A percentile compares a stretch with the other conserved stretches of the same genome.
phyloP scores from a whole-genome alignment of 2,888 invertebrate genomes.

The Acanthopleura granulata region DNA sequence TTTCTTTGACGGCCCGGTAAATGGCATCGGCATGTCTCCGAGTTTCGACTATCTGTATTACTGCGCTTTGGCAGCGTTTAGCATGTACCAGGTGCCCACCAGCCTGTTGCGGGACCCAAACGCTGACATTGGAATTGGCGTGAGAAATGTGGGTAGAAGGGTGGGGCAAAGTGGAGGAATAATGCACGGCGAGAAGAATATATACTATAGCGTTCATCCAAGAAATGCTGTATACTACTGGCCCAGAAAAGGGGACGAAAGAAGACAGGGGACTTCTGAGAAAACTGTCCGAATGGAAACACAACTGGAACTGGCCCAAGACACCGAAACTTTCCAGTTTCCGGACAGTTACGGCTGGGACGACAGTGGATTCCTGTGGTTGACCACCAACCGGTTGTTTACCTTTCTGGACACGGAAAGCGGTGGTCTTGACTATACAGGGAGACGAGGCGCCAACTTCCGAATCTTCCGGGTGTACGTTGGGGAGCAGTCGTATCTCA shows the following conservation, averaged over 20 bases:
- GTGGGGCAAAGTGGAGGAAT: constrained; percentile 33
- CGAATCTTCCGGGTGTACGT: no score
- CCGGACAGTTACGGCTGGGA: constrained; percentile 48
- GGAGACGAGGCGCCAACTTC: no score
- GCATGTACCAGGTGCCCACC: constrained; percentile 38
- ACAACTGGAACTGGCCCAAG: constrained; percentile 10
- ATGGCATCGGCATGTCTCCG: constrained; percentile 54
- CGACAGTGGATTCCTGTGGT: constrained; percentile 48
- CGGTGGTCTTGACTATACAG: no score
- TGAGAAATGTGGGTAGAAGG: constrained; percentile 44
- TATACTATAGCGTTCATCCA: constrained; percentile 39
- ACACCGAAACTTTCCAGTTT: constrained; percentile 43
- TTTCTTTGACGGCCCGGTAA: constrained; percentile 29
- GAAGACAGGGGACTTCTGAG: constrained; percentile 32
- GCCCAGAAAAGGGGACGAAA: constrained; percentile 34
- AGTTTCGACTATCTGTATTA: constrained; percentile 50
- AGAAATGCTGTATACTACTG: constrained; percentile 46
- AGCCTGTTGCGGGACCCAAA: constrained; percentile 20
- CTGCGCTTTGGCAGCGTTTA: constrained; percentile 43
- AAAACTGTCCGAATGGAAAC: constrained; percentile 31
- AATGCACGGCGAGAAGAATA: constrained; percentile 27
- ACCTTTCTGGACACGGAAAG: no score
- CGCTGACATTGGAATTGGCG: constrained; percentile 32
- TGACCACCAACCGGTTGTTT: constrained; percentile 45
- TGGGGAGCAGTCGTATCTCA: no score